A percentile compares a stretch with the other conserved stretches of the same genome.
These are phyloP conservation scores for Chirona hameri DNA, from an alignment of 2,888 invertebrate genomes.

Conservation along the genomic window DNA sequence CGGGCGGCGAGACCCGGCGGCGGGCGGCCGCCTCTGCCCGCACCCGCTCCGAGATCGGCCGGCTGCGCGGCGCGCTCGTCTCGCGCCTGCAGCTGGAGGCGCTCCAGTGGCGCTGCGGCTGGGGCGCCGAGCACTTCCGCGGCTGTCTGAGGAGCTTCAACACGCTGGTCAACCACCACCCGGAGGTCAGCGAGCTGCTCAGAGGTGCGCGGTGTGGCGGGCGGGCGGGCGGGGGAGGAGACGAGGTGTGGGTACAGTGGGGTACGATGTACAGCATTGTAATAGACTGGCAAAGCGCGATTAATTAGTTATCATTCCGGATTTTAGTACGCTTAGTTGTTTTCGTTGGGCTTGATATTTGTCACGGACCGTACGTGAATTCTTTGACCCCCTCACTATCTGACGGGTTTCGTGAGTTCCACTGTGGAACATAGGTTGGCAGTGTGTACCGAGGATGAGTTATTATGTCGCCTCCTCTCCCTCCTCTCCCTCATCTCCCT, in stretches of 20 bases:
- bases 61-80: conserved; percentile 27
- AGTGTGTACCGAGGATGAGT: conserved; percentile 41
- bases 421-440: conserved; percentile 29
- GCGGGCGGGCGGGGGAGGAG: not conserved
- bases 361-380: too few species aligned
- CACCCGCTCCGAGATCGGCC: conserved; percentile 24
- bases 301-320: too few species aligned
- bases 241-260: not conserved
- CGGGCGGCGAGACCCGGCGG: not conserved
- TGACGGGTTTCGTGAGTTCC: too few species aligned
- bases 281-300: too few species aligned
- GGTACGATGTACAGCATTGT: too few species aligned
- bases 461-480: not conserved
- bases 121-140: conserved; percentile 67
- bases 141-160: conserved; percentile 84
- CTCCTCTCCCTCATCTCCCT: too few species aligned
- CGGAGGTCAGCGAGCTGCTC: conserved; percentile 57
- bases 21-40: not conserved
- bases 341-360: too few species aligned
- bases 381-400: too few species aligned
- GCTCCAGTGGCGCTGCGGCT: conserved; percentile 44
- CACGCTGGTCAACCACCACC: conserved; percentile 69
- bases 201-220: not conserved
- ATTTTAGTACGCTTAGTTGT: too few species aligned
- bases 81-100: conserved; percentile 42